Evolutionary conservation across 64 coral and sea anemone species (phyloP).

Genomic region (Montipora cactus): DNA sequence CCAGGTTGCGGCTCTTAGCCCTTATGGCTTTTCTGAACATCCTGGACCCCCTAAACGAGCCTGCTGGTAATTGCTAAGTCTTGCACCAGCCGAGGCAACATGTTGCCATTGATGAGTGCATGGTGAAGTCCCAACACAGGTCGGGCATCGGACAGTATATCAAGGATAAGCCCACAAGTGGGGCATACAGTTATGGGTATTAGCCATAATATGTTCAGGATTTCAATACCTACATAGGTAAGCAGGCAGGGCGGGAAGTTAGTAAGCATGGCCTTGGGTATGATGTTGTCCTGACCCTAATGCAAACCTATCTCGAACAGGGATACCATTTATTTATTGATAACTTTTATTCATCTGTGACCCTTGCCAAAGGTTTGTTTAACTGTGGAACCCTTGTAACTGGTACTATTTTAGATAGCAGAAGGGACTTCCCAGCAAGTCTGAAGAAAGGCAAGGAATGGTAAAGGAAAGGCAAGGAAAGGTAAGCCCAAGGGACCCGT

Average conservation of each 20-base stretch:
- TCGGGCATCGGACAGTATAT: slow-evolving; percentile 66
- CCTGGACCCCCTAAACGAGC: slow-evolving; percentile 51
- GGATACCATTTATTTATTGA: slow-evolving; percentile 53
- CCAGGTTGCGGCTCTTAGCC: slow-evolving; percentile 28
- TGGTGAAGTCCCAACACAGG: slow-evolving; percentile 69
- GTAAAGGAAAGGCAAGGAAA: too few relatives aligned
- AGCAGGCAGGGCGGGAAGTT: not conserved
- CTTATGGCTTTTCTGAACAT: slow-evolving; percentile 66
- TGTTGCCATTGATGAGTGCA: slow-evolving; percentile 71
- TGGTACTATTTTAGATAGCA: too few relatives aligned
- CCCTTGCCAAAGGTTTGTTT: slow-evolving; percentile 35
- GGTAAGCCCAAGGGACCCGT: too few relatives aligned
- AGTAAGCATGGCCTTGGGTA: slow-evolving; percentile 61
- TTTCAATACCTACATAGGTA: slow-evolving; percentile 14
- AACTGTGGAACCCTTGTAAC: not conserved
- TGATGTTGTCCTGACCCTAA: slow-evolving; percentile 33
- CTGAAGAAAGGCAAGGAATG: too few relatives aligned
- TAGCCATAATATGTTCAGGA: not conserved
- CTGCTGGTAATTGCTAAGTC: not conserved
- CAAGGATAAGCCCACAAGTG: slow-evolving; percentile 66
- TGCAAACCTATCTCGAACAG: slow-evolving; percentile 26
- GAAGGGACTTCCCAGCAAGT: too few relatives aligned
- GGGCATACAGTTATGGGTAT: slow-evolving; percentile 65
- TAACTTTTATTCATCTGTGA: slow-evolving; percentile 60
- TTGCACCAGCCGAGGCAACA: slow-evolving; percentile 1